Conservation (phyloP, 1,140 invertebrate genomes). For the Pararge aegeria region DNA sequence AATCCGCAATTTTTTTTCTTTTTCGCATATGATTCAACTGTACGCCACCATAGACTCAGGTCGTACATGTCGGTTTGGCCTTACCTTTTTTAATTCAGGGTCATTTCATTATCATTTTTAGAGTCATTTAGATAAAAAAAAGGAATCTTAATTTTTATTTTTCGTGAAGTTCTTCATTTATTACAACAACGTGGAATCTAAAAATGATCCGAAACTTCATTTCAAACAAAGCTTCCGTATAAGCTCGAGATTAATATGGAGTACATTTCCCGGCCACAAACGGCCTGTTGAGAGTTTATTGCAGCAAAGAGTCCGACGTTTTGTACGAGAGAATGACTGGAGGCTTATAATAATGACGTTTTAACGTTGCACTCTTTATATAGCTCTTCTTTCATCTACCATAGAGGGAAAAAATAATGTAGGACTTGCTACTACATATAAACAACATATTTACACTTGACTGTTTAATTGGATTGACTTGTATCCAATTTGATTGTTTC, state of each 20-base stretch:
- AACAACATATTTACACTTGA: too few species aligned
- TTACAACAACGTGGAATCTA: background rate
- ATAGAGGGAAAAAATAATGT: background rate
- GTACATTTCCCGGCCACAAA: background rate
- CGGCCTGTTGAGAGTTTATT: slow-evolving; percentile 2
- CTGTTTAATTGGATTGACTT: too few species aligned
- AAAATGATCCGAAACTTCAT: background rate
- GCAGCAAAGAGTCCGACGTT: background rate
- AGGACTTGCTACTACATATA: background rate
- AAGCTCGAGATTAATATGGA: slow-evolving; percentile 4
- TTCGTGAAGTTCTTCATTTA: too few species aligned
- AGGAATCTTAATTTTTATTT: too few species aligned
- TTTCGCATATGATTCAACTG: too few species aligned
- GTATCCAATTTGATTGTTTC: too few species aligned
- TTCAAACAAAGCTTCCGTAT: background rate
- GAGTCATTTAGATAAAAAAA: too few species aligned
- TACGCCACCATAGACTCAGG: too few species aligned
- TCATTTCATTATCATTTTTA: too few species aligned
- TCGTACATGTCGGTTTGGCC: too few species aligned
- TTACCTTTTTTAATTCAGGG: too few species aligned
- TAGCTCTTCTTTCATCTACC: background rate
- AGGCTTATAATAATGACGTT: slow-evolving; percentile 9
- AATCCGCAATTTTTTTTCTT: too few species aligned
- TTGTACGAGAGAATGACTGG: background rate
- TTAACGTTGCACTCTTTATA: slow-evolving; percentile 3